phyloP scores from a whole-genome alignment of 2,113 vertebrate genomes.

The Neolamprologus caudopunctatus region DNA sequence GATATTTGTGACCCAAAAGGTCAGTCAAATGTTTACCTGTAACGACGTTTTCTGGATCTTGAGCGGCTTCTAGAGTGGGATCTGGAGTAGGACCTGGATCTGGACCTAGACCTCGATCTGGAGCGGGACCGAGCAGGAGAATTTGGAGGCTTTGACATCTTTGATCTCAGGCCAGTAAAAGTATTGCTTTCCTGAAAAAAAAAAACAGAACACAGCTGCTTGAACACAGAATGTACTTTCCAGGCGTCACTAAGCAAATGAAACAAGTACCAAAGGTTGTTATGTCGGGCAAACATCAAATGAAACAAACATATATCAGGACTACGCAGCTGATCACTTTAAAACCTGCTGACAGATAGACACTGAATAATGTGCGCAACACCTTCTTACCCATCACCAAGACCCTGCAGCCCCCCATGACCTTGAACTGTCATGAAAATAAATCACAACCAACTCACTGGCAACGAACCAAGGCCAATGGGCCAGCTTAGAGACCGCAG shows the following conservation, averaged over 20 bases:
- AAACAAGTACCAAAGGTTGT: neutral
- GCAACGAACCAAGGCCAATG: neutral
- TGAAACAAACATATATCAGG: neutral
- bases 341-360: neutral
- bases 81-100: conserved; percentile 89
- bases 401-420: neutral
- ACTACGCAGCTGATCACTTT: neutral
- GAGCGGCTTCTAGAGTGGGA: conserved; percentile 89
- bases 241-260: neutral
- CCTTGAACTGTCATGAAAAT: neutral
- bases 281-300: neutral
- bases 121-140: conserved; percentile 87
- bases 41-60: conserved; percentile 88
- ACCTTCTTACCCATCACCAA: neutral
- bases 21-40: conserved; percentile 73
- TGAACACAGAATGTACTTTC: neutral
- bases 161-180: conserved; percentile 17
- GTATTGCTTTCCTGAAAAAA: conserved; percentile 17
- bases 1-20: neutral
- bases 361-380: neutral
- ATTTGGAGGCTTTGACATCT: conserved; percentile 92
- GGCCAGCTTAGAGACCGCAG: neutral
- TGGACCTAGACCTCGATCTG: conserved; percentile 82
- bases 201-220: neutral
- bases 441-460: neutral